Conservation (phyloP, 2,888 invertebrate genomes). For the Agonum fuliginosum region DNA sequence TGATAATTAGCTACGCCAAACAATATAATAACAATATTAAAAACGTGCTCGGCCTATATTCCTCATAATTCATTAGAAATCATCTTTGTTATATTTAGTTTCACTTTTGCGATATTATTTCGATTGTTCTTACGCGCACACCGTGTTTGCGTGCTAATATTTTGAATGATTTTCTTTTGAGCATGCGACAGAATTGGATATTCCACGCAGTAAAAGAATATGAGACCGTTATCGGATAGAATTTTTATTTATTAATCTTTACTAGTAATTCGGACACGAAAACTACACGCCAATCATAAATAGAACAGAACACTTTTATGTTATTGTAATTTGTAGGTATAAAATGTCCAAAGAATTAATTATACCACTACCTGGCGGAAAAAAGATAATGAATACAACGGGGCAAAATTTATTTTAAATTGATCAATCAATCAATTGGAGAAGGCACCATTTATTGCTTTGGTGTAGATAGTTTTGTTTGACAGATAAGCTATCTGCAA, state of each 20-base stretch:
- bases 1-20: conserved; percentile 26
- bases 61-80: conserved; percentile 18
- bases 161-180: background rate
- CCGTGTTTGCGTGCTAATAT: conserved; percentile 26
- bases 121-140: conserved; percentile 32
- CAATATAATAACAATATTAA: background rate
- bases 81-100: conserved; percentile 20
- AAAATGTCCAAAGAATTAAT: conserved; percentile 9
- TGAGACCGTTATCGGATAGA: background rate
- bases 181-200: conserved; percentile 16
- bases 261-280: conserved; percentile 12
- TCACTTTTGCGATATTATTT: conserved; percentile 30
- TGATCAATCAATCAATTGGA: background rate
- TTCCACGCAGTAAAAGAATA: background rate
- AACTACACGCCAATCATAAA: conserved; percentile 2
- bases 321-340: conserved; percentile 17
- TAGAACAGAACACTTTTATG: conserved; percentile 33
- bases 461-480: too few relatives aligned
- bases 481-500: too few relatives aligned
- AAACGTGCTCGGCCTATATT: conserved; percentile 24
- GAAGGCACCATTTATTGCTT: too few relatives aligned
- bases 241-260: conserved; percentile 40
- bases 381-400: too few relatives aligned
- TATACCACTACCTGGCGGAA: too few relatives aligned
- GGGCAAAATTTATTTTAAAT: background rate